Conservation (phyloP, 2,113 vertebrate species). For the Caloenas nicobarica region DNA sequence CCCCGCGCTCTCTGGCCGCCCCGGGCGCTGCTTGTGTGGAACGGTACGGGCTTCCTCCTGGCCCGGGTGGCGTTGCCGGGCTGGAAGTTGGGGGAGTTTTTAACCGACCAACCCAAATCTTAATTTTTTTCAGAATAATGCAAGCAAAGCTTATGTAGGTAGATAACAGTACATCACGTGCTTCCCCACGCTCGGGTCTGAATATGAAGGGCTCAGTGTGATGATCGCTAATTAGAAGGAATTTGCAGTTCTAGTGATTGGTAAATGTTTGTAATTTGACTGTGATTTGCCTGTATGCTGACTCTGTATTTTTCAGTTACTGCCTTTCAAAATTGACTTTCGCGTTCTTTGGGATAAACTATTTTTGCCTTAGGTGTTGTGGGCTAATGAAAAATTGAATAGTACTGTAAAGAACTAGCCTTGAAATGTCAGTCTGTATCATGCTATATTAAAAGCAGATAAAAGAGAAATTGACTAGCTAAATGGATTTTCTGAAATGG, state of each 20-base stretch:
- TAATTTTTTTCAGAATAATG: neutral
- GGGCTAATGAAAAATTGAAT: neutral
- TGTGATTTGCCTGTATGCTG: neutral
- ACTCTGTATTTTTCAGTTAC: neutral
- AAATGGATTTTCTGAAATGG: neutral
- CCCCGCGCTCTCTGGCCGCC: neutral
- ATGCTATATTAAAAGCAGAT: neutral
- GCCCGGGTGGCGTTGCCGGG: too few relatives aligned
- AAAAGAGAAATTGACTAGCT: neutral
- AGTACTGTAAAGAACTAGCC: neutral
- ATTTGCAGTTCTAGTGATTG: neutral
- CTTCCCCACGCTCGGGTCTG: fast-evolving
- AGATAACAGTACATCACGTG: neutral
- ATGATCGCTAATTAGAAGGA: neutral
- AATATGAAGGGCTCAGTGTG: fast-evolving
- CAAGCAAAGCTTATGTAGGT: neutral
- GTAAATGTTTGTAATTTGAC: neutral
- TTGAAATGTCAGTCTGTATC: neutral
- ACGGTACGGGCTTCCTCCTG: neutral
- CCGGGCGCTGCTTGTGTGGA: neutral
- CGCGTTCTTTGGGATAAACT: neutral
- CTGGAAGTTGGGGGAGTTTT: neutral
- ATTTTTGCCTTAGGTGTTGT: neutral
- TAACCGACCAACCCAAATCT: neutral
- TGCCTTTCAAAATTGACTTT: neutral